phyloP scores from a whole-genome alignment of 1,140 invertebrate species.

The Lycorma delicatula region DNA sequence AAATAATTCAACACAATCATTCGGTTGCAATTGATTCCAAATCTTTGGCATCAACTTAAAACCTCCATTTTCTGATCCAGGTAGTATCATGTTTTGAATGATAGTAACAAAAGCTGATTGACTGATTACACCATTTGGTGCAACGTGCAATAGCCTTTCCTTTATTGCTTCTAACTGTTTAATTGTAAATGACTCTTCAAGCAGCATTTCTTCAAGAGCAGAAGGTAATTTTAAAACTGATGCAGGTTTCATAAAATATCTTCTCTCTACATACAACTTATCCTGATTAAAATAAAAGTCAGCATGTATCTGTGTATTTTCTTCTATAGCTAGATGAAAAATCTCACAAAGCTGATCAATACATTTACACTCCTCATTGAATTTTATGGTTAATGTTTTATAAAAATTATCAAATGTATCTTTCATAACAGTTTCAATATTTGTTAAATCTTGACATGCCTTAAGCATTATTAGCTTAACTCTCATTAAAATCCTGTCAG shows the following conservation, averaged over 20 bases:
- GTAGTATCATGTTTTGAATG: slow-evolving; percentile 40
- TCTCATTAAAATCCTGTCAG: no score
- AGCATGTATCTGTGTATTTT: slow-evolving; percentile 39
- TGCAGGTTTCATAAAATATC: no score
- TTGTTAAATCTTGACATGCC: no score
- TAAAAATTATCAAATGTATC: no score
- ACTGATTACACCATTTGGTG: slow-evolving; percentile 43
- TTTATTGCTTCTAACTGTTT: slow-evolving; percentile 42
- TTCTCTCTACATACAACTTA: slow-evolving; percentile 36
- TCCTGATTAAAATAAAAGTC: slow-evolving; percentile 41
- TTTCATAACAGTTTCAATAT: no score
- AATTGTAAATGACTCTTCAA: no score
- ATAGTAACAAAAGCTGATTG: slow-evolving; percentile 39
- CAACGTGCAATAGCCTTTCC: slow-evolving; percentile 42
- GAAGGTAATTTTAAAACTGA: no score
- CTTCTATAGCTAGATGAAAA: slow-evolving; percentile 46
- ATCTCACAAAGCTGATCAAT: slow-evolving; percentile 44
- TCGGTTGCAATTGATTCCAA: slow-evolving; percentile 42
- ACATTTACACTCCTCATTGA: slow-evolving; percentile 45
- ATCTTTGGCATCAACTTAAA: no score
- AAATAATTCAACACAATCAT: slow-evolving; percentile 41
- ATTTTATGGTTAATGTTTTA: slow-evolving; percentile 40
- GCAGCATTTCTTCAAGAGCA: no score
- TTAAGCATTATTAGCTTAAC: no score
- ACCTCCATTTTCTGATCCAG: no score